Evolutionary conservation across 2,888 invertebrate species (phyloP).

Genomic region (Mimumesa dahlbomi): DNA sequence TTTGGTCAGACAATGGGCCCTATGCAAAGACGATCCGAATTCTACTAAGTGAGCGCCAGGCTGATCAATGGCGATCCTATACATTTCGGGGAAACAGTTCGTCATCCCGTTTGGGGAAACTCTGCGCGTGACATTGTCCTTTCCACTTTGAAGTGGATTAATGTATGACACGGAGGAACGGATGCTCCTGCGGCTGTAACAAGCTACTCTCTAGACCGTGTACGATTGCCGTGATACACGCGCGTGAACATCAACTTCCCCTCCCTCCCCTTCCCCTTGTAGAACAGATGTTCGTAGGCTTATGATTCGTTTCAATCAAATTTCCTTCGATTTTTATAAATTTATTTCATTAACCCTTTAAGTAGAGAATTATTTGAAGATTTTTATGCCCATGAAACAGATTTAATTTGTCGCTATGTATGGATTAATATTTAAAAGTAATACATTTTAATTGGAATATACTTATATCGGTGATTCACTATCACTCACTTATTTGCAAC

Average conservation of each 20-base stretch:
- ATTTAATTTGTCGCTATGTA: too few relatives aligned
- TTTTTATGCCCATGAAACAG: too few relatives aligned
- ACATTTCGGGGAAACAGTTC: constrained; percentile 63
- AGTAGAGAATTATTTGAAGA: too few relatives aligned
- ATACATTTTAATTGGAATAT: too few relatives aligned
- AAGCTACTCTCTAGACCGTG: constrained; percentile 38
- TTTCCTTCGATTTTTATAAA: too few relatives aligned
- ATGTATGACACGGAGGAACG: constrained; percentile 46
- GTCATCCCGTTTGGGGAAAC: constrained; percentile 63
- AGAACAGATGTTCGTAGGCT: too few relatives aligned
- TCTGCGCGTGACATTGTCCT: constrained; percentile 62
- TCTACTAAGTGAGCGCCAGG: constrained; percentile 58
- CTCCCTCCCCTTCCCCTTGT: too few relatives aligned
- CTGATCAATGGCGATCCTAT: constrained; percentile 70
- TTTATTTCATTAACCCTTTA: too few relatives aligned
- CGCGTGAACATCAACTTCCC: constrained; percentile 24
- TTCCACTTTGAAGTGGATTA: constrained; percentile 62
- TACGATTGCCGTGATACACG: constrained; percentile 36
- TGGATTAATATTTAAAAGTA: too few relatives aligned
- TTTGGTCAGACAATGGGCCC: constrained; percentile 58
- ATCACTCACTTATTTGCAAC: too few relatives aligned
- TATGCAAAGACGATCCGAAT: constrained; percentile 63
- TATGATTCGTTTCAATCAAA: too few relatives aligned
- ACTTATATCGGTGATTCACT: too few relatives aligned
- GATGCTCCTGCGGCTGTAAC: constrained; percentile 40